Evolutionary conservation across 2,797 vertebrate genomes (phyloP), one percentile per base, ranked within the genome.

Genomic region (Prunella strophiata): DNA sequence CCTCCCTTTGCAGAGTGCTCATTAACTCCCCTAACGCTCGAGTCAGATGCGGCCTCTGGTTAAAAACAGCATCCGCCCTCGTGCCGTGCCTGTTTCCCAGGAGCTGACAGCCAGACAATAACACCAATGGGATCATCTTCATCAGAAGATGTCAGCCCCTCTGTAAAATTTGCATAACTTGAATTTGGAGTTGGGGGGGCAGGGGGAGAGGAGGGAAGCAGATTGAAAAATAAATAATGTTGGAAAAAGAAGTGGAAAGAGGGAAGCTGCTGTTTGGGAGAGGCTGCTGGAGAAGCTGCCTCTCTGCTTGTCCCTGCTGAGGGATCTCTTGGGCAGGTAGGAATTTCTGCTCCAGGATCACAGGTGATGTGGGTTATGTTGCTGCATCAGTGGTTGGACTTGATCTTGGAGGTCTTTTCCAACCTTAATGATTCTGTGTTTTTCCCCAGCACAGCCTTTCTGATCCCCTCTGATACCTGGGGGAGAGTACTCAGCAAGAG

Each of bases 81-180:
- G 0, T 77, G 83, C 88, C 67, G 93, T 2, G 61, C 94, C 89
- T 93, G 91, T 17, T 88, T 84, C 89, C 85, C 47, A 7, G 57
- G 94, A 94, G 97, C 94, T 96, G 65, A 58, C 47, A 97, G 97
- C 42, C 96, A 97, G 97, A 96, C 96, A 97, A 95, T 96, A 95
- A 95, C 97, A 96, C 95, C 76, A 6, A 78, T 94, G 95, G 93
- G 80, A 96, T 97, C 94, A 42, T 90, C 97, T 80, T 79, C 85
- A 63, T 87, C 92, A 89, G 87, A 78, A 89, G 94, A 89, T 96
- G 90, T 91, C 96, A 73, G 85, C 59, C 77, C 90, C 74, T 68
- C 54, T 66, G 57, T 21, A 78, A 77, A 92, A 88, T 77, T 52
- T 84, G 54, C 89, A 88, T 70, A 72, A 77, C 67, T 78, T 45